Evolutionary conservation across 1,140 invertebrate species (phyloP), one percentile per base, ranked within the genome.

Genomic region (Panulirus ornatus): DNA sequence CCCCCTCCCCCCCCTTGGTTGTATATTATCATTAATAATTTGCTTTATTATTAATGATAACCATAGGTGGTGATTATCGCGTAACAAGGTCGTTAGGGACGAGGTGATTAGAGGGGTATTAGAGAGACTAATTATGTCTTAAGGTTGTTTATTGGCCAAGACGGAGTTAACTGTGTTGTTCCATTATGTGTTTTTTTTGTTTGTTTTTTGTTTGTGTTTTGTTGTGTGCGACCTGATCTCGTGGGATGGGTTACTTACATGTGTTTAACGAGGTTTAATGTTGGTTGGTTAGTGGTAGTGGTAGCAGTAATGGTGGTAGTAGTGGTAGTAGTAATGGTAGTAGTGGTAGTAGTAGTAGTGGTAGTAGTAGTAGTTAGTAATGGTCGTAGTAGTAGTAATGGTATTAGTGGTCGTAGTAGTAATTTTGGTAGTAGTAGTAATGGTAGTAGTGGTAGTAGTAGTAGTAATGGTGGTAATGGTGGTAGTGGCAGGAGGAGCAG

Each of bases 331-430:
- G 40, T 76, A 1, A n/a, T 76, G 40, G 40, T 5, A n/a, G 1
- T 76, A n/a, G 40, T 42, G 2, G 40, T 76, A 76, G 5, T 76
- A 38, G 40, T 76, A n/a, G 40, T 76, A 42, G 40, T 76, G 73
- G 40, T 76, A 1, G 34, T n/a, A 6, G 44, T 5, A 6, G 34
- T 9, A 30, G 40, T 9, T 76, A n/a, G 40, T 76, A 30, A n/a
- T 76, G 9, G 1, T 76, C 9, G 36, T 76, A n/a, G 40, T 76
- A 38, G 34, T 70, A 1, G 34, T 70, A n/a, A 0, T 70, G 5
- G 34, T 70, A n/a, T 8, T 70, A n/a, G 34, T 70, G n/a, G 8
- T 70, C 0, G 34, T 70, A 1, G 34, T n/a, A 0, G n/a, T 70
- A n/a, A n/a, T 70, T 8, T 8, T 70, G 34, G 34, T 70, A n/a